Evolutionary conservation across 2,888 invertebrate genomes (phyloP), one percentile per base, ranked within the genome.

Genomic region (Crioceris asparagi): DNA sequence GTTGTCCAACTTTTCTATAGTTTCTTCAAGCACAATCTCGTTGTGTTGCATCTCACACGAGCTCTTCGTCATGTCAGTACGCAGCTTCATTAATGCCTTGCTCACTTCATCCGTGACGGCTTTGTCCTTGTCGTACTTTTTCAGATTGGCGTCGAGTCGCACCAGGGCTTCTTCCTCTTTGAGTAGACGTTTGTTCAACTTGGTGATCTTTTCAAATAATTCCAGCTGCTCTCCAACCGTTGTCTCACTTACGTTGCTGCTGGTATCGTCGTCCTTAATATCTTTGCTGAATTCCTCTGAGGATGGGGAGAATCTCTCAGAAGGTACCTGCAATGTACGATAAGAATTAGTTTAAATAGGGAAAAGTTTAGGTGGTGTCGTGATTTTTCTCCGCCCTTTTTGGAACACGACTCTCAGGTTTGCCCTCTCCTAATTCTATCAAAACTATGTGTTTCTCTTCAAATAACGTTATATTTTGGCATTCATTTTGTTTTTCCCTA

Each of bases 131-230:
- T 61, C 63, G 49, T 59, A 59, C 61, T 57, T 75, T 65, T 52
- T 72, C 43, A 55, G 65, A 59, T 44, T 71, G 47, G 54, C 70
- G 65, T 61, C 74, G 65, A 86, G 57, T 48, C 81, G 68, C 3
- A 81, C 75, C 2, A 85, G 68, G 38, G 75, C 64, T 56, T 83
- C 82, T 56, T 84, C 83, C 57, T 84, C 83, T 39, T 76, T 70
- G 39, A 83, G 75, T 39, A 86, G 63, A 52, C 76, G 71, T 55
- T 82, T 79, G 59, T 85, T 84, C 17, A 84, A 66, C 35, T 77
- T 75, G 16, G 79, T 72, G 32, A 85, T 71, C 60, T 76, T 79
- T 53, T 85, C 84, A 51, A 82, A 66, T 47, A 83, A 67, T 51
- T 79, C 76, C n/a, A 80, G 70, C 64, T 81, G 78, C 56, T 75